Evolutionary conservation across 2,888 invertebrate species (phyloP), one percentile per base, ranked within the genome.

Genomic region (Lycophotia porphyrea): DNA sequence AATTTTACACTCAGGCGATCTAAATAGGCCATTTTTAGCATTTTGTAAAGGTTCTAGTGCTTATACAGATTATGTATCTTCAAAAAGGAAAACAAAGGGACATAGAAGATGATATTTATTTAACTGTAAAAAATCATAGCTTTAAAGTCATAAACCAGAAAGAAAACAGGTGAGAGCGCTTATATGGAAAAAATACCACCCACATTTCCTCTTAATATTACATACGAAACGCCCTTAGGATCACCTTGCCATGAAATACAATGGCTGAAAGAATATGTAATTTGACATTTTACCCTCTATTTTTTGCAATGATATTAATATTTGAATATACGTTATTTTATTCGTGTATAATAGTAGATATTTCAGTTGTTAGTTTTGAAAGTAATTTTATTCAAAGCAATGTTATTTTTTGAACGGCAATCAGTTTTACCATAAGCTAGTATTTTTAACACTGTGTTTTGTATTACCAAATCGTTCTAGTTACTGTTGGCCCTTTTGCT

Each of bases 161-260:
- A n/a, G n/a, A n/a, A n/a, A n/a, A n/a, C n/a, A n/a, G n/a, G n/a
- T n/a, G n/a, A n/a, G n/a, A n/a, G n/a, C n/a, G n/a, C n/a, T n/a
- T n/a, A n/a, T n/a, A n/a, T n/a, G n/a, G n/a, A n/a, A n/a, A n/a
- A n/a, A n/a, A n/a, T n/a, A n/a, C n/a, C n/a, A n/a, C n/a, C n/a
- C n/a, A n/a, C n/a, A n/a, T n/a, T n/a, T n/a, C n/a, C n/a, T 36
- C 8, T 15, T 58, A 34, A 47, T 70, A 34, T 44, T 21, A 58
- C 18, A 21, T 18, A 66, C 15, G 36, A 5, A 58, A 69, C 36
- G 71, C 31, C 74, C 69, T 83, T 71, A 47, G 24, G 24, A 64
- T 83, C 66, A 86, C 70, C 74, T 83, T 80, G 47, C 13, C 60
- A 55, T 74, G 47, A 77, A 70, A 72, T 71, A 42, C 67, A 36